A percentile compares a stretch with the other conserved stretches of the same genome.
Evolutionary conservation across 2,888 invertebrate genomes (phyloP).

Genomic region (Alitta virens): DNA sequence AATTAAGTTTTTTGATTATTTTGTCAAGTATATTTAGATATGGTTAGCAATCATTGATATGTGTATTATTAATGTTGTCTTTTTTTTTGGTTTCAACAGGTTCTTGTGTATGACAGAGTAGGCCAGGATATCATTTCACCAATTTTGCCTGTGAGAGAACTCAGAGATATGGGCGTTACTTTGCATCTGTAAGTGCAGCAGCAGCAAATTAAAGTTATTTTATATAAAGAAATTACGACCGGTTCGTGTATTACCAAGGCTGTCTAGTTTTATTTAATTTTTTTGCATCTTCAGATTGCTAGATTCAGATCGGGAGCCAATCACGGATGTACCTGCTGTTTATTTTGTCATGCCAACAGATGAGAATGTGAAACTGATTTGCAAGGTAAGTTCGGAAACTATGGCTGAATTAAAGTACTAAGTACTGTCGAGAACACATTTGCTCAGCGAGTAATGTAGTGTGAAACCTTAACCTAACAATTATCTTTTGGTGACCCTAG

Average conservation of each 20-base stretch:
- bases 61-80: background rate
- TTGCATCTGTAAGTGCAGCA: conserved; percentile 87
- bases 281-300: conserved; percentile 40
- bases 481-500: too few relatives aligned
- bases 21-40: background rate
- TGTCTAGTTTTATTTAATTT: too few relatives aligned
- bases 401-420: too few relatives aligned
- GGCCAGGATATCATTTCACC: conserved; percentile 99
- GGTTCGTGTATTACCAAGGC: too few relatives aligned
- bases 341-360: conserved; percentile 96
- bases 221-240: background rate
- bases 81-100: conserved; percentile 61
- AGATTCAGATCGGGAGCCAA: conserved; percentile 64
- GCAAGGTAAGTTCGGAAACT: conserved; percentile 72
- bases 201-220: background rate
- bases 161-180: conserved; percentile 93
- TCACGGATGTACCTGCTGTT: conserved; percentile 97
- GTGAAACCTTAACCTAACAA: too few relatives aligned
- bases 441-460: too few relatives aligned
- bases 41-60: background rate
- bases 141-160: conserved; percentile 88
- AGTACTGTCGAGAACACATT: too few relatives aligned
- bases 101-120: conserved; percentile 90
- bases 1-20: background rate
- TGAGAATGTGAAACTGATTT: conserved; percentile 91